Evolutionary conservation across 30 jellyfish, hydroid and myxozoan species (phyloP).

Genomic region (Cassiopea xamachana): DNA sequence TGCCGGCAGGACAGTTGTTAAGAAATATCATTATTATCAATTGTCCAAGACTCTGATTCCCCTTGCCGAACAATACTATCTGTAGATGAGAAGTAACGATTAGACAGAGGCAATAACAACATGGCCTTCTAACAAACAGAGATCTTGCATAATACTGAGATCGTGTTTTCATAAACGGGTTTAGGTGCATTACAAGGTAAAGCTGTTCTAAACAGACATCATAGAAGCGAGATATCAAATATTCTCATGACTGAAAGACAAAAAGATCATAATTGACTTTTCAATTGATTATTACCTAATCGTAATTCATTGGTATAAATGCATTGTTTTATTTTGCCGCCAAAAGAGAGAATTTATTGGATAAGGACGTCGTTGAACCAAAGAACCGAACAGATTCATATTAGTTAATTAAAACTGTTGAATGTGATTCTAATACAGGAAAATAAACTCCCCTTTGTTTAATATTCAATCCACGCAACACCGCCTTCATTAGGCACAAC

Average conservation of each 20-base stretch:
- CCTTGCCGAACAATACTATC: background rate
- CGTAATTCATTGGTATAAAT: conserved; percentile 12
- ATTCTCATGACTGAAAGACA: background rate
- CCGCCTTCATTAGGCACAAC: background rate
- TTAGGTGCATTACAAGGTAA: background rate
- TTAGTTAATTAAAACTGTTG: conserved; percentile 22
- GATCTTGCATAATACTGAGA: background rate
- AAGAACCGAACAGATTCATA: conserved; percentile 8
- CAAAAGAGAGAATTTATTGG: conserved; percentile 23
- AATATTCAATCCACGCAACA: background rate
- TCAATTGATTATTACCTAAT: conserved; percentile 15
- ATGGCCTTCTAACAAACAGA: background rate
- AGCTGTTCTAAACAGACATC: conserved; percentile 14
- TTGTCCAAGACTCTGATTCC: too few species aligned
- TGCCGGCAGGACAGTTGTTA: too few species aligned
- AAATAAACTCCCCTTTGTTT: conserved; percentile 12
- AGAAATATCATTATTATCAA: too few species aligned
- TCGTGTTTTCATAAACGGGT: conserved; percentile 8
- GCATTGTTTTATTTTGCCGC: conserved; percentile 21
- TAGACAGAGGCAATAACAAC: background rate
- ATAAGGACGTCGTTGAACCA: conserved; percentile 19
- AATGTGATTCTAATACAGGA: conserved; percentile 7
- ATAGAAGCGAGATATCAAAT: conserved; percentile 21
- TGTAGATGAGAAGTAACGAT: background rate
- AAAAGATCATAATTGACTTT: conserved; percentile 8